Percentiles rank a stretch among this genome's conserved stretches.
phyloP scores from a whole-genome alignment of 2,888 invertebrate species.

The Heteropelma amictum region DNA sequence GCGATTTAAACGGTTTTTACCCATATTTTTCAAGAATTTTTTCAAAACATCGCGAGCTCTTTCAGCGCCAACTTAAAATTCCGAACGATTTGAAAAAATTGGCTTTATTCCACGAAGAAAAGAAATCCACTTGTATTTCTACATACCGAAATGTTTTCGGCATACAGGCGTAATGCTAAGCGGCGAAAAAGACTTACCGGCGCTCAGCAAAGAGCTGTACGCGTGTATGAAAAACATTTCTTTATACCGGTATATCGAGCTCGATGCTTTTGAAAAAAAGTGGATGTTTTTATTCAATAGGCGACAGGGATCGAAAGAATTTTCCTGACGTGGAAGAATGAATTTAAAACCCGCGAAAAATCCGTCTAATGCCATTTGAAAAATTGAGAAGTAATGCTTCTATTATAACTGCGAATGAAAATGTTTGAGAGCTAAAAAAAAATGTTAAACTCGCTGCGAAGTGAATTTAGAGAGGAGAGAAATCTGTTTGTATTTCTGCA shows the following conservation, averaged over 20 bases:
- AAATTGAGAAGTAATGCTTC: constrained; percentile 4
- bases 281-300: background rate
- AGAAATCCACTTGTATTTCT: background rate
- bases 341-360: too few species aligned
- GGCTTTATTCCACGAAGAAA: background rate
- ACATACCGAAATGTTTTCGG: background rate
- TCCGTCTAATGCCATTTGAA: too few species aligned
- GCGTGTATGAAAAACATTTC: background rate
- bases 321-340: constrained; percentile 25
- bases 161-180: background rate
- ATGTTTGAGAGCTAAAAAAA: too few species aligned
- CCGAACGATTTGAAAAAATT: background rate
- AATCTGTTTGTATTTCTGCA: too few species aligned
- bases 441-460: too few species aligned
- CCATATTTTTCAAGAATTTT: too few species aligned
- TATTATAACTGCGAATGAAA: too few species aligned
- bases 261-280: background rate
- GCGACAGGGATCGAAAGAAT: background rate
- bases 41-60: background rate
- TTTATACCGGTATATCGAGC: background rate
- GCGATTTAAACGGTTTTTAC: too few species aligned
- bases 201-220: background rate
- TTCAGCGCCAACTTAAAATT: background rate
- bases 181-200: constrained; percentile 16
- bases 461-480: too few species aligned